Evolutionary conservation across 2,888 invertebrate species (phyloP).

Genomic region (Brachycybe producta): DNA sequence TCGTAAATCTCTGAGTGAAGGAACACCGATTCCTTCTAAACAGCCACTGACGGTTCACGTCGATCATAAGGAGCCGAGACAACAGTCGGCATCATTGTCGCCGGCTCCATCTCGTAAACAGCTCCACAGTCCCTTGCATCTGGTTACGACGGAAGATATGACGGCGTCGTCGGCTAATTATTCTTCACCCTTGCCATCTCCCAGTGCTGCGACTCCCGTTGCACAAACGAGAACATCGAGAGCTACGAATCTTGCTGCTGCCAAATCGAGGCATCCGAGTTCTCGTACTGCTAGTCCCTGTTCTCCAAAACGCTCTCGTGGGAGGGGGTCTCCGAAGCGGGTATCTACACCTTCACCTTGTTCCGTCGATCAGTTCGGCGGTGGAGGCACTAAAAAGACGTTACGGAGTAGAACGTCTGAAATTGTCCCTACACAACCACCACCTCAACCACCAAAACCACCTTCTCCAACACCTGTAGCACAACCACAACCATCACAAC

Average conservation of each 20-base stretch:
- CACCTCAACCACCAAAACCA: background rate
- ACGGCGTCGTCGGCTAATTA: background rate
- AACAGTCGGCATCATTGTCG: conserved; percentile 11
- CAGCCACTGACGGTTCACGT: no score
- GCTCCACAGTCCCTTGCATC: no score
- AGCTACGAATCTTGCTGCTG: background rate
- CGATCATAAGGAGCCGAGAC: no score
- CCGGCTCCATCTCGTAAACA: no score
- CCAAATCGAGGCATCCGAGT: background rate
- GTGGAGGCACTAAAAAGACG: no score
- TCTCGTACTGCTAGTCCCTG: background rate
- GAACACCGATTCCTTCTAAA: no score
- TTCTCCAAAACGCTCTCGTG: background rate
- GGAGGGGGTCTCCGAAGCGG: background rate
- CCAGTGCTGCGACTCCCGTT: no score
- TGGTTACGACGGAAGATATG: no score
- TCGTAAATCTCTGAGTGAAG: conserved; percentile 5
- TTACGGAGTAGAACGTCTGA: no score
- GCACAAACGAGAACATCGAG: conserved; percentile 12
- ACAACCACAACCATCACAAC: conserved; percentile 9
- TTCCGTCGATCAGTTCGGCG: background rate
- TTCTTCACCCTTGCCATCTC: background rate
- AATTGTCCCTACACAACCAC: no score
- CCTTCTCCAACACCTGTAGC: background rate
- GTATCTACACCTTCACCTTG: background rate